These are phyloP conservation scores for Endomychus coccineus DNA, from an alignment of 2,888 invertebrate genomes.

Conservation along the genomic window DNA sequence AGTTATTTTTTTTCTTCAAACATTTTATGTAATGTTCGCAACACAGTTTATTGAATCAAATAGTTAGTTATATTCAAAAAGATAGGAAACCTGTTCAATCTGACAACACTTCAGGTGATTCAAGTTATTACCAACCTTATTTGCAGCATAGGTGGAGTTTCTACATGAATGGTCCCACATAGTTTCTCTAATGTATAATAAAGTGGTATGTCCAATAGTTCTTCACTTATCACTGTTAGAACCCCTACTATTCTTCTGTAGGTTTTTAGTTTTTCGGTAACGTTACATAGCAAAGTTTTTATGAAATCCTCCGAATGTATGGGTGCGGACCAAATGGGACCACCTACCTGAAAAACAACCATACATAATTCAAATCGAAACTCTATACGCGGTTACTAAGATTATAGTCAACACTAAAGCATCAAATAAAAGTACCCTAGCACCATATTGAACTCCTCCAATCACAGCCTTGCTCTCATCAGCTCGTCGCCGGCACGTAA, in stretches of 20 bases:
- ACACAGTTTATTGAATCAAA: too few relatives aligned
- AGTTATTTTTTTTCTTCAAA: too few relatives aligned
- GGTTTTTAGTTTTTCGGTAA: constrained; percentile 55
- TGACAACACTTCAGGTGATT: too few relatives aligned
- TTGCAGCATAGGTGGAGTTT: constrained; percentile 60
- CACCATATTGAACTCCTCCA: too few relatives aligned
- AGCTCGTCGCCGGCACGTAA: too few relatives aligned
- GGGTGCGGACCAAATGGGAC: constrained; percentile 89
- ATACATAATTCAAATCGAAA: constrained; percentile 13
- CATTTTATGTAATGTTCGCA: too few relatives aligned
- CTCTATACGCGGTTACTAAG: too few relatives aligned
- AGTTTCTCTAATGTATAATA: constrained; percentile 80
- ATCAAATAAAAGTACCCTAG: too few relatives aligned
- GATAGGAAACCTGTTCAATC: too few relatives aligned
- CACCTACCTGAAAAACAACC: constrained; percentile 60
- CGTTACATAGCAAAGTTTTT: constrained; percentile 50
- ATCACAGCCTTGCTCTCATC: too few relatives aligned
- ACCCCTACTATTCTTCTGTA: constrained; percentile 71
- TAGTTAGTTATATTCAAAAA: too few relatives aligned
- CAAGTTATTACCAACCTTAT: constrained; percentile 51
- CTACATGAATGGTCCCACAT: constrained; percentile 62
- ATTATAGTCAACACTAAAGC: too few relatives aligned
- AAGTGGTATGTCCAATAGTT: constrained; percentile 75
- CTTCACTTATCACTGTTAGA: constrained; percentile 73
- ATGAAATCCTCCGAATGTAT: constrained; percentile 79